These are phyloP conservation scores for Phlogophora meticulosa DNA, from an alignment of 2,888 invertebrate genomes.

Conservation along the genomic window DNA sequence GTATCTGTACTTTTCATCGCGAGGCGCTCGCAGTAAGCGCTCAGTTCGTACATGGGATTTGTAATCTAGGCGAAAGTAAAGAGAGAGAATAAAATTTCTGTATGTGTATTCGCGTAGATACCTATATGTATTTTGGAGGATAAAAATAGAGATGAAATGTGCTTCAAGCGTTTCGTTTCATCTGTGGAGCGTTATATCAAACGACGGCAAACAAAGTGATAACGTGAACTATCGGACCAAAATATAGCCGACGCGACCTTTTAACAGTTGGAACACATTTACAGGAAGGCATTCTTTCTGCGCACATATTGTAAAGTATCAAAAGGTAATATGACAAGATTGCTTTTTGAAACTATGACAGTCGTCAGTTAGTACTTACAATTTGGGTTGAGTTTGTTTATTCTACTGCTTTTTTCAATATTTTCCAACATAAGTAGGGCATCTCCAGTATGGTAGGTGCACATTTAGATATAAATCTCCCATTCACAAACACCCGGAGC, in stretches of 20 bases:
- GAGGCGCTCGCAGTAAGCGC: conserved; percentile 43
- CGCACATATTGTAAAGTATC: conserved; percentile 12
- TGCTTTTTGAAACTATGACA: conserved; percentile 34
- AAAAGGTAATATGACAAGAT: conserved; percentile 19
- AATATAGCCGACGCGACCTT: conserved; percentile 23
- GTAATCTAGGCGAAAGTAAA: conserved; percentile 58
- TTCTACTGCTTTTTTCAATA: no score
- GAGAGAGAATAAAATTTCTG: conserved; percentile 51
- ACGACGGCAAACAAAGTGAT: conserved; percentile 41
- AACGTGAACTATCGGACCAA: conserved; percentile 36
- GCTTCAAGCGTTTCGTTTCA: conserved; percentile 44
- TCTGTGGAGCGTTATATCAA: conserved; percentile 47
- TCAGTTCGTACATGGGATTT: conserved; percentile 54
- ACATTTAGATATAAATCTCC: conserved; percentile 25
- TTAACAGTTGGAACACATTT: conserved; percentile 31
- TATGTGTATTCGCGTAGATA: conserved; percentile 20
- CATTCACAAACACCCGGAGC: conserved; percentile 19
- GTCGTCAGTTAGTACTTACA: neutral
- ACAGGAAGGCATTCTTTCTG: conserved; percentile 33
- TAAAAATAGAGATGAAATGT: conserved; percentile 52
- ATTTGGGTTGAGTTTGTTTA: no score
- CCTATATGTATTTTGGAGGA: conserved; percentile 26
- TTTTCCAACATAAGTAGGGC: neutral
- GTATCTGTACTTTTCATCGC: conserved; percentile 44
- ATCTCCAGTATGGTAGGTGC: neutral